Base-by-base conservation (phyloP, 2,888 invertebrate species). In the Lysandra coridon region DNA sequence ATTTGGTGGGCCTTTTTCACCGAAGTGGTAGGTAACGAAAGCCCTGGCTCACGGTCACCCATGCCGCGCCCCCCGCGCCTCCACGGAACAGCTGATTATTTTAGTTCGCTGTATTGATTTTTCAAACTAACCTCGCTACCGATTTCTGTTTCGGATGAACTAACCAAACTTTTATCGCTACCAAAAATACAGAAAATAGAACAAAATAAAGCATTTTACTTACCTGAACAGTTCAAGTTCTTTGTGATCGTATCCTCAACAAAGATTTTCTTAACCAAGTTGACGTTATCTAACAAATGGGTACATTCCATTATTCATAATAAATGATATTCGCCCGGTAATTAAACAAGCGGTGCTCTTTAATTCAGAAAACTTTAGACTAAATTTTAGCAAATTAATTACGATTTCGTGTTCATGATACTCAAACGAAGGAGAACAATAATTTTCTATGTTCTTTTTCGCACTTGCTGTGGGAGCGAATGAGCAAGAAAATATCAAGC, bases 231-330 rank as follows among this genome's bases (percentile, higher is more conserved):
- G 90, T 93, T 92, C 91, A 94, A 92, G 91, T 96, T 95, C 96
- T 96, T 95, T 95, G 96, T 95, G 92, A 93, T 92, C 88, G 88
- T 90, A 88, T 94, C 94, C 87, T 94, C 91, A 87, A 88, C 86
- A 88, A 91, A 91, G 87, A 93, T 90, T 88, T 93, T 91, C 86
- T 88, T 90, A 85, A 93, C 92, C 89, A 95, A 91, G 90, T 95
- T 95, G 89, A 96, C 95, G 94, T 96, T 95, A 92, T 96, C 95
- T 91, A 94, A 94, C 87, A 96, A 95, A 95, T 96, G 96, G 88
- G 96, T 95, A 92, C 96, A 96, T 95, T 96, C 96, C 96, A 96
- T 96, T 89, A 88, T 95, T 95, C 93, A 93, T 93, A 88, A 85
- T 88, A 86, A 30, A 82, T 81, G 82, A 82, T 82, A 82, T 84